These are phyloP conservation scores for Lepilemur ruficaudatus DNA, from an alignment of 2,797 vertebrate species.

Conservation along the genomic window DNA sequence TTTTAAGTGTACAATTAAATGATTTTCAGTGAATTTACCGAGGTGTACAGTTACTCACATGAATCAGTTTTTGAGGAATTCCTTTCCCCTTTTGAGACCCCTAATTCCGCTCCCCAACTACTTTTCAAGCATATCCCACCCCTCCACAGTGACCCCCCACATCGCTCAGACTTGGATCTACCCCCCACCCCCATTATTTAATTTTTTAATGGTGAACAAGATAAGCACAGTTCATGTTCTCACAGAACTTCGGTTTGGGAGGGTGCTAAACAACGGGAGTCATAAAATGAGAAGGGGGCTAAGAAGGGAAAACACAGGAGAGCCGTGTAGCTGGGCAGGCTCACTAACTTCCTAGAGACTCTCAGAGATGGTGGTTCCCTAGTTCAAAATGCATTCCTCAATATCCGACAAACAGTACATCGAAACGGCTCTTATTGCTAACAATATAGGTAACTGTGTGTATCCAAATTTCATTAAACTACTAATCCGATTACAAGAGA, in stretches of 20 bases:
- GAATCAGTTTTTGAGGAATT: too few relatives aligned
- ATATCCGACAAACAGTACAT: neutral
- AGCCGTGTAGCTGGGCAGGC: fast-evolving
- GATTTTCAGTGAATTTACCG: too few relatives aligned
- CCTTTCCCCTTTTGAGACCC: too few relatives aligned
- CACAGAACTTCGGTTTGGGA: neutral
- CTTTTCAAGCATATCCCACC: too few relatives aligned
- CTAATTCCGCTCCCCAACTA: too few relatives aligned
- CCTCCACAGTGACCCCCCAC: too few relatives aligned
- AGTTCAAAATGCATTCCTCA: neutral
- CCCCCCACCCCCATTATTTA: too few relatives aligned
- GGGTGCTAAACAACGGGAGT: neutral
- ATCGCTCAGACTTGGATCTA: too few relatives aligned
- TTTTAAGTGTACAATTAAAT: too few relatives aligned
- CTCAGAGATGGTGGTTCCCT: neutral
- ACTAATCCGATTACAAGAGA: neutral
- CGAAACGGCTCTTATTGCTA: neutral
- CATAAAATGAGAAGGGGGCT: neutral
- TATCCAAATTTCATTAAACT: neutral
- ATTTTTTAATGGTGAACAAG: neutral
- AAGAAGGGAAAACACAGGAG: neutral
- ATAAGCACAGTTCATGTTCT: neutral
- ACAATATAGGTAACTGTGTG: fast-evolving
- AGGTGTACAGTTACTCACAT: too few relatives aligned
- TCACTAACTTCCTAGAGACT: neutral